A percentile compares a stretch with the other conserved stretches of the same genome.
Evolutionary conservation across 2,113 vertebrate species (phyloP).

Genomic region (Prionailurus bengalensis): DNA sequence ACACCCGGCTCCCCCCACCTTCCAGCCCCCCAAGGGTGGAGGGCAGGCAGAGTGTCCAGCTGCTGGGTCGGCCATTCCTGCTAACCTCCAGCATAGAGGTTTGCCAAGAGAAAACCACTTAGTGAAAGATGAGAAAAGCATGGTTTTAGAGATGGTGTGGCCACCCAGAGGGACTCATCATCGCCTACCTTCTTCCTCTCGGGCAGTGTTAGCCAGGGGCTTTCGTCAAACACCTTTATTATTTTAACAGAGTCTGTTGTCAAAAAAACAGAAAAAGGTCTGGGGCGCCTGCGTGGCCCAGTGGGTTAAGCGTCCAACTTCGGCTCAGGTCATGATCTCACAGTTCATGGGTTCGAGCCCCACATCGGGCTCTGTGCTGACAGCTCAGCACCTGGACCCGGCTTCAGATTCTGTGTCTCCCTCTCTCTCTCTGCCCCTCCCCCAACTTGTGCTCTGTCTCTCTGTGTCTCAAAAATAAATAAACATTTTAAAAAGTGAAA

Average conservation of each 20-base stretch:
- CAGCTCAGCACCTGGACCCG: too few relatives aligned
- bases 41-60: background rate
- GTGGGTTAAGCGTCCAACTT: too few relatives aligned
- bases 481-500: background rate
- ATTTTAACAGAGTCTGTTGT: background rate
- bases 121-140: background rate
- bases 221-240: background rate
- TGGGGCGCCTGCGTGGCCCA: too few relatives aligned
- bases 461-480: too few relatives aligned
- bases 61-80: background rate
- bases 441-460: too few relatives aligned
- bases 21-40: fast-evolving
- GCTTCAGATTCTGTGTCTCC: too few relatives aligned
- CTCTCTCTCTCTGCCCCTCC: too few relatives aligned
- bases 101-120: background rate
- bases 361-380: too few relatives aligned
- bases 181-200: background rate
- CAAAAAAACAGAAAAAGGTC: background rate
- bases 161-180: background rate
- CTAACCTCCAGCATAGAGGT: background rate
- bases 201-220: too few relatives aligned
- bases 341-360: too few relatives aligned
- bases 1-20: fast-evolving
- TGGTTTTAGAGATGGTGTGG: fast-evolving
- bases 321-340: too few relatives aligned